Percentiles rank a stretch among this genome's conserved stretches.
Conservation (phyloP, 2,888 invertebrate genomes). For the Brachyopa scutellaris region DNA sequence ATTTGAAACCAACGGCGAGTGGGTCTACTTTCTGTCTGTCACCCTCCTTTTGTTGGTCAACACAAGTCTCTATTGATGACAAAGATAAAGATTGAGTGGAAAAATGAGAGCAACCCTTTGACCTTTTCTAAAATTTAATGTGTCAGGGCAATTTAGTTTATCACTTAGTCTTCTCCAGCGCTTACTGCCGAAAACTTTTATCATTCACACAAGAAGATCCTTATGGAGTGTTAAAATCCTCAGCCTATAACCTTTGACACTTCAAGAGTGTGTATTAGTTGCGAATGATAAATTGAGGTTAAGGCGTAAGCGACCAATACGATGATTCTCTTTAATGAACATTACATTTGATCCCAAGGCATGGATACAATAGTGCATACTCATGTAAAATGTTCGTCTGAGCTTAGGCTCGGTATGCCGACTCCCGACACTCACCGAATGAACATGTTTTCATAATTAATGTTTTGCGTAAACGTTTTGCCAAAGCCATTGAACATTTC, state of each 20-base stretch:
- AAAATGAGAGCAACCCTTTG: slow-evolving; percentile 52
- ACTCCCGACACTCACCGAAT: slow-evolving; percentile 1
- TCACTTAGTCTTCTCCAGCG: slow-evolving; percentile 37
- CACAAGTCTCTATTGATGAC: slow-evolving; percentile 17
- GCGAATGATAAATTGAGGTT: slow-evolving; percentile 50
- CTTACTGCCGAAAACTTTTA: slow-evolving; percentile 27
- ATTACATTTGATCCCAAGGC: slow-evolving; percentile 50
- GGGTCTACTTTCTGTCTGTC: slow-evolving; percentile 1
- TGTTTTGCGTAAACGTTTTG: slow-evolving; percentile 16
- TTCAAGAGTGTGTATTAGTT: slow-evolving; percentile 23
- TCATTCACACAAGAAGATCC: neutral
- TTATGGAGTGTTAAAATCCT: slow-evolving; percentile 14
- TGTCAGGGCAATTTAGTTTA: slow-evolving; percentile 54
- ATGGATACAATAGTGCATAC: neutral
- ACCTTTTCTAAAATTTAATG: slow-evolving; percentile 44
- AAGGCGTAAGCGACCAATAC: neutral
- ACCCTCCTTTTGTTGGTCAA: slow-evolving; percentile 15
- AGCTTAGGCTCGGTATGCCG: neutral
- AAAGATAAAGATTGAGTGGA: slow-evolving; percentile 53
- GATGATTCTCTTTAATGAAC: slow-evolving; percentile 43
- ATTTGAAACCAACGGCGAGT: slow-evolving; percentile 21
- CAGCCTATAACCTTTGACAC: slow-evolving; percentile 6
- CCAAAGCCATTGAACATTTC: slow-evolving; percentile 24
- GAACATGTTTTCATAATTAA: slow-evolving; percentile 52
- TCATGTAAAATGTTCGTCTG: neutral